Conservation (phyloP, 2,888 invertebrate species). For the Drosophila robusta region DNA sequence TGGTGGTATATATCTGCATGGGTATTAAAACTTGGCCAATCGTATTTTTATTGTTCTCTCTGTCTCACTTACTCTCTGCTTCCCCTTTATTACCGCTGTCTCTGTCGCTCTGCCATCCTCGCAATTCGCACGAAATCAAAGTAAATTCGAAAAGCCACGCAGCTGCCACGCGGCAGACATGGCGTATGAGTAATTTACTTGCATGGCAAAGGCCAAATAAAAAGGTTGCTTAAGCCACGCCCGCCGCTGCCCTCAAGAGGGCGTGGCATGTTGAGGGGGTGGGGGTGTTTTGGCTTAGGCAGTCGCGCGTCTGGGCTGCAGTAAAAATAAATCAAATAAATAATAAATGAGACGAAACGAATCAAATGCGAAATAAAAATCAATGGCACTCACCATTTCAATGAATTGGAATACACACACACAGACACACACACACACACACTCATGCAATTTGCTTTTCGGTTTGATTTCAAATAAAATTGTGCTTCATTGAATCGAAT, state of each 20-base stretch:
- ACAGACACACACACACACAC: conserved; percentile 23
- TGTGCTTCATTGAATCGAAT: conserved; percentile 78
- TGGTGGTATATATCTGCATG: neutral
- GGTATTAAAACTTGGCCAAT: neutral
- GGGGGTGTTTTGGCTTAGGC: conserved; percentile 1
- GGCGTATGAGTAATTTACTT: conserved; percentile 74
- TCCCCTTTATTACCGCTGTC: neutral
- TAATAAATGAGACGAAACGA: conserved; percentile 79
- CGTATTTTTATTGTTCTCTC: neutral
- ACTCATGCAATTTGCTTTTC: conserved; percentile 69
- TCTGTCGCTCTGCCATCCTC: neutral
- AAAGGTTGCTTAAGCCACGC: conserved; percentile 34
- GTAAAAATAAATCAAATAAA: conserved; percentile 78
- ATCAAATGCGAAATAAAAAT: conserved; percentile 80
- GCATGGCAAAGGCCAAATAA: conserved; percentile 26
- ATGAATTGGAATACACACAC: conserved; percentile 69
- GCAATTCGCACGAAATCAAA: conserved; percentile 45
- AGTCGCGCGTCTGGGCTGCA: conserved; percentile 46
- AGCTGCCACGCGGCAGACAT: conserved; percentile 25
- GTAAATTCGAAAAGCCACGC: conserved; percentile 31
- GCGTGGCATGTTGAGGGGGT: neutral
- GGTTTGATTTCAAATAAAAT: conserved; percentile 80
- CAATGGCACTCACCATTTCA: conserved; percentile 78
- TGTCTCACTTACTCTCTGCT: neutral
- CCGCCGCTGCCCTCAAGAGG: conserved; percentile 2